Conservation (phyloP, 2,113 vertebrate genomes). For the Ptilonorhynchus violaceus region DNA sequence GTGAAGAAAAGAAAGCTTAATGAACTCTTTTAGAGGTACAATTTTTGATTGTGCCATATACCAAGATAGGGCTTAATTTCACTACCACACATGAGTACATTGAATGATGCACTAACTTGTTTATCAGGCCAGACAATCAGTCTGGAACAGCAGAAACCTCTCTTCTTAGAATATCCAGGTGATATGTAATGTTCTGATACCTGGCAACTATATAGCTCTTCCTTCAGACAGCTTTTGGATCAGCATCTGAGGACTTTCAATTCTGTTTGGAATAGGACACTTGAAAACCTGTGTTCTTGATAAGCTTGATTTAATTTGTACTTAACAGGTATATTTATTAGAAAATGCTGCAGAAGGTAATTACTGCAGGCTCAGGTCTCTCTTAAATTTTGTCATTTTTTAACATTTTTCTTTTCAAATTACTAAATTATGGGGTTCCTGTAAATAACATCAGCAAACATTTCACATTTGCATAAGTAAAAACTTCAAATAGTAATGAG, state of each 20-base stretch:
- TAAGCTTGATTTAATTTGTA: not conserved
- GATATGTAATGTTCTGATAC: not conserved
- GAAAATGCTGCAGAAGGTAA: not conserved
- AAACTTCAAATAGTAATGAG: not conserved
- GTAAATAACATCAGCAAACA: not conserved
- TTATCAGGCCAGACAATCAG: not conserved
- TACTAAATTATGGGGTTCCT: not conserved
- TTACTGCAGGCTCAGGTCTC: not conserved
- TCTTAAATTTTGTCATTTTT: not conserved
- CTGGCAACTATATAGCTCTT: not conserved
- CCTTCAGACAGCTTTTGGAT: not conserved
- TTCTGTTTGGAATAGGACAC: not conserved
- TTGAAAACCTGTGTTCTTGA: not conserved
- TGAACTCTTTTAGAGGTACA: not conserved
- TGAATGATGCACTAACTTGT: not conserved
- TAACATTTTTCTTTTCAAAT: accelerated
- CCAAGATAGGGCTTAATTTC: not conserved
- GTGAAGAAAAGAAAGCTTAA: not conserved
- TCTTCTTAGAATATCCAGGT: not conserved
- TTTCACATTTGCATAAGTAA: not conserved
- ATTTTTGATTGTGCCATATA: not conserved
- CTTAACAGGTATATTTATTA: not conserved
- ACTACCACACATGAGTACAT: accelerated
- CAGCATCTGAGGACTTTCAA: not conserved
- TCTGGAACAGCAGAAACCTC: not conserved